Conservation (phyloP, 1,140 invertebrate genomes). For the Oryctes rhinoceros region DNA sequence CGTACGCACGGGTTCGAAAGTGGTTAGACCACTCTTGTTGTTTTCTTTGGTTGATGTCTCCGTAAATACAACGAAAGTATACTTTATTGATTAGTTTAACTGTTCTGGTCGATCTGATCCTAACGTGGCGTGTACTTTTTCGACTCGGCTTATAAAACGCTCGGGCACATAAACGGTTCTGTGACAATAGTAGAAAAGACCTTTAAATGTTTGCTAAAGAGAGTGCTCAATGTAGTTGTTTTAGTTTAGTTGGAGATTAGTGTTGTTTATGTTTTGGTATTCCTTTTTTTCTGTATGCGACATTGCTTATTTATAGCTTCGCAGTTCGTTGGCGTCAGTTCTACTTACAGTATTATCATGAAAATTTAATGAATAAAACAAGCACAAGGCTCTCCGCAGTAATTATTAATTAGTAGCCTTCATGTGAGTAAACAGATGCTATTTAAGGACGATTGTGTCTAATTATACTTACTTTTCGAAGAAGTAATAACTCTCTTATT, state of each 20-base stretch:
- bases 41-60: constrained; percentile 10
- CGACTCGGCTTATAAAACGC: constrained; percentile 9
- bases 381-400: too few relatives aligned
- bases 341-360: too few relatives aligned
- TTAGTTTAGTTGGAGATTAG: neutral
- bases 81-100: constrained; percentile 35
- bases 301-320: neutral
- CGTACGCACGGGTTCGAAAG: constrained; percentile 16
- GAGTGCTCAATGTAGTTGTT: neutral
- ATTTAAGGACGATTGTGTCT: too few relatives aligned
- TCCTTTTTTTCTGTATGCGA: neutral
- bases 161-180: constrained; percentile 16
- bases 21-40: constrained; percentile 35
- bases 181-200: neutral
- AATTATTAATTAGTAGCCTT: too few relatives aligned
- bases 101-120: constrained; percentile 1
- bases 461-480: too few relatives aligned
- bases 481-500: too few relatives aligned
- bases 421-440: too few relatives aligned
- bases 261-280: constrained; percentile 17
- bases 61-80: constrained; percentile 36
- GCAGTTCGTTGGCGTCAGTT: neutral
- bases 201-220: constrained; percentile 1
- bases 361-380: too few relatives aligned
- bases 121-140: constrained; percentile 24